Conservation (phyloP, 2,113 vertebrate genomes). For the Neodon shergylaensis region DNA sequence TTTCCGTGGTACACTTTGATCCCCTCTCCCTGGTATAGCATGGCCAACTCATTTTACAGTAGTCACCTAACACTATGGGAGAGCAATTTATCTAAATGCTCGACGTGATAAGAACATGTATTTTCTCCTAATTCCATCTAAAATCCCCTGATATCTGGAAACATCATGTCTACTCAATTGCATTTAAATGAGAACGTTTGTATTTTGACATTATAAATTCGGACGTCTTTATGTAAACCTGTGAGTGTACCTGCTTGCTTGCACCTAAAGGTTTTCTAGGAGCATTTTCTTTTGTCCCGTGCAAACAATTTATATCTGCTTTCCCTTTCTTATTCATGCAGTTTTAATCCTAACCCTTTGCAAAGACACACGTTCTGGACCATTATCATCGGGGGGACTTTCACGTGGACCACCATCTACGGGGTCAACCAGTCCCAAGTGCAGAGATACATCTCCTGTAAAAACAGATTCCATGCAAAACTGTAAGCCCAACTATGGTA, state of each 20-base stretch:
- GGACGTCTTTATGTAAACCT: neutral
- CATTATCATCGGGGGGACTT: slow-evolving; percentile 91
- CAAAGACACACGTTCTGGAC: slow-evolving; percentile 98
- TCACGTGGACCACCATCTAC: slow-evolving; percentile 93
- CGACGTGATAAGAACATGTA: neutral
- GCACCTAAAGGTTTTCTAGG: neutral
- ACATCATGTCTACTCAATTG: neutral
- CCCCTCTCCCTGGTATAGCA: neutral
- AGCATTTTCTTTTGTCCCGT: neutral
- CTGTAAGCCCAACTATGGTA: slow-evolving; percentile 87
- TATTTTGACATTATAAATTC: slow-evolving; percentile 9
- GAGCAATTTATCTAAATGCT: slow-evolving; percentile 40
- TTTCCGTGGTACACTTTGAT: neutral
- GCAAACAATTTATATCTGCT: slow-evolving; percentile 40
- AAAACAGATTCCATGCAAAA: slow-evolving; percentile 92
- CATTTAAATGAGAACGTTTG: slow-evolving; percentile 40
- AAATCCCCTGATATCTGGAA: slow-evolving; percentile 22
- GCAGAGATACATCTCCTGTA: slow-evolving; percentile 97
- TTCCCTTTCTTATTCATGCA: slow-evolving; percentile 77
- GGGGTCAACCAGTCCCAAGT: slow-evolving; percentile 96
- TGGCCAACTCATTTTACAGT: neutral
- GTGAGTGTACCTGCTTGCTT: neutral
- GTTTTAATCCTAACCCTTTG: slow-evolving; percentile 93
- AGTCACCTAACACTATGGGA: slow-evolving; percentile 6
- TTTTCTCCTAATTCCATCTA: neutral